These are phyloP conservation scores for Poicephalus gulielmi DNA, from an alignment of 2,113 vertebrate species.

Conservation along the genomic window DNA sequence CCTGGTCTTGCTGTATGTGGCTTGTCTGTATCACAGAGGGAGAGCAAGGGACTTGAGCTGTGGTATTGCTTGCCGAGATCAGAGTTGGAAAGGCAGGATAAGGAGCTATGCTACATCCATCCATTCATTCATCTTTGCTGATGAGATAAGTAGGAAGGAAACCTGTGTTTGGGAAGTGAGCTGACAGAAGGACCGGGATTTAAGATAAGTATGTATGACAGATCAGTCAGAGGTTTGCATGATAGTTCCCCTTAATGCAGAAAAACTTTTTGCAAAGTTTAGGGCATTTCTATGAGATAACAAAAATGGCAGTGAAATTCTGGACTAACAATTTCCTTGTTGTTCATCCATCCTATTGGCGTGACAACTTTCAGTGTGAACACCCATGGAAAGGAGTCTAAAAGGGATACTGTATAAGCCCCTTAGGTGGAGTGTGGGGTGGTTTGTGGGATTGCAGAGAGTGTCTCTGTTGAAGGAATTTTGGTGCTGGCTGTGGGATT, in stretches of 20 bases:
- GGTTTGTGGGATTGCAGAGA: not conserved
- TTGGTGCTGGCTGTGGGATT: not conserved
- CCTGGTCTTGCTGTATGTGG: not conserved
- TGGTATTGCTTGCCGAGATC: not conserved
- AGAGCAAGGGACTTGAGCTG: rapidly evolving
- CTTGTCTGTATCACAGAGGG: not conserved
- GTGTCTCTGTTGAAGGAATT: not conserved
- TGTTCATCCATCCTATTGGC: not conserved
- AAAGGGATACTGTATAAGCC: not conserved
- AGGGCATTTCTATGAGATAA: not conserved
- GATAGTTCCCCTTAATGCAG: not conserved
- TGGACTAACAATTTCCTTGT: not conserved
- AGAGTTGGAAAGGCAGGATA: not conserved
- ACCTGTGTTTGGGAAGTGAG: not conserved
- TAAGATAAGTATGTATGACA: rapidly evolving
- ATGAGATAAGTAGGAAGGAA: not conserved
- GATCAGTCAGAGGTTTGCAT: not conserved
- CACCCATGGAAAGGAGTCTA: not conserved
- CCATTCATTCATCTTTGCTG: not conserved
- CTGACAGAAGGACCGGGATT: not conserved
- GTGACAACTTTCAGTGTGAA: not conserved
- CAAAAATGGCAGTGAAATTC: not conserved
- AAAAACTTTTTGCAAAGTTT: not conserved
- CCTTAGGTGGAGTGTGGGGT: not conserved
- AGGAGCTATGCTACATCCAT: not conserved